Evolutionary conservation across 2,797 vertebrate genomes (phyloP), one percentile per base, ranked within the genome.

Genomic region (Meda fulgida): DNA sequence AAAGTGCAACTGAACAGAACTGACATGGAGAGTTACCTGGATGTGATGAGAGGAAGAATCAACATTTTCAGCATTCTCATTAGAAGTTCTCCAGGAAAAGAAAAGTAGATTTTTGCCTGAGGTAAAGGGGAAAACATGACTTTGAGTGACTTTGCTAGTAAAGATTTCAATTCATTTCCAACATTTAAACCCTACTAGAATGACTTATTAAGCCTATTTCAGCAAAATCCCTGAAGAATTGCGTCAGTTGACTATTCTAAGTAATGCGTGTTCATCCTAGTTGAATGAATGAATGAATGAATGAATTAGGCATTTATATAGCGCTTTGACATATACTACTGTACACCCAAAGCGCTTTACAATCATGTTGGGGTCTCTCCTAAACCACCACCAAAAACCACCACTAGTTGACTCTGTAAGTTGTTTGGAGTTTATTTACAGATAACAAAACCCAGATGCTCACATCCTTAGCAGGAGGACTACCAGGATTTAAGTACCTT

Each of bases 51-150:
- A 3, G 97, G 97, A 84, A 97, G 91, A 90, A 97, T 97, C 78
- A 97, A 86, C 96, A 97, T 97, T 93, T 97, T 97, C 82, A 97
- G 53, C 96, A 97, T 97, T 91, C 97, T 95, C 96, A 97, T 97
- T 80, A 97, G 93, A 48, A 97, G 93, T 76, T 97, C 97, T 88
- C 97, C 97, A 2, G 97, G 96, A 86, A 97, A 97, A 36, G 96
- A 96, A 86, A 97, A 97, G 83, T 97, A 97, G 79, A 97, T 96
- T 89, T 96, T 97, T 85, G 96, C 97, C 97, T 97, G 92, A 43
- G 26, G 63, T 19, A 84, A 65, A 72, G 34, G 10, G 4, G 11
- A 11, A 70, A 34, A 70, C 7, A 48, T 67, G 34, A 38, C 18
- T 46, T 78, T 84, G 19, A 63, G 38, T 36, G 21, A 78, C 26